phyloP scores from a whole-genome alignment of 2,797 vertebrate genomes.

The Jordanella pulchra region DNA sequence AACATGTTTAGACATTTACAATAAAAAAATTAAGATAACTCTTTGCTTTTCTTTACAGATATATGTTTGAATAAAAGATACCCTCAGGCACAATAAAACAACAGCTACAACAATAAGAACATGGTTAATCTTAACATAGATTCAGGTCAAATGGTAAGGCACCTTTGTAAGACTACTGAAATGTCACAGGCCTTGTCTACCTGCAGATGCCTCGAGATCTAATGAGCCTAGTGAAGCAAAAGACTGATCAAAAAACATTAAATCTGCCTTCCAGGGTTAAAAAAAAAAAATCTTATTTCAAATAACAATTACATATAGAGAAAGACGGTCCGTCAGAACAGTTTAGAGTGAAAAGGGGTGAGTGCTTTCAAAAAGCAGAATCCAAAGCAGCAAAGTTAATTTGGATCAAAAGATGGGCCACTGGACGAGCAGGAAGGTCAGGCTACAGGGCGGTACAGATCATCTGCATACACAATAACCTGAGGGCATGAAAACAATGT shows the following conservation, averaged over 20 bases:
- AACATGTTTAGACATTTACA: conserved; percentile 25
- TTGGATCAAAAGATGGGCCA: conserved; percentile 54
- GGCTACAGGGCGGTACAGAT: conserved; percentile 20
- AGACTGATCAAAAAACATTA: conserved; percentile 55
- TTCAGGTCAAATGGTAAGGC: conserved; percentile 47
- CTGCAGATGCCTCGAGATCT: conserved; percentile 50
- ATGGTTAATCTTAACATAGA: conserved; percentile 26
- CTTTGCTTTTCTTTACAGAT: conserved; percentile 20
- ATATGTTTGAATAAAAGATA: conserved; percentile 16
- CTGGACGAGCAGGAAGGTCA: conserved; percentile 52
- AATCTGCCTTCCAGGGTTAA: conserved; percentile 57
- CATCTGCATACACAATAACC: conserved; percentile 17
- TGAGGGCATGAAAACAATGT: conserved; percentile 25
- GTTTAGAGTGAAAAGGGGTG: conserved; percentile 50
- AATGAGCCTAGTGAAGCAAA: conserved; percentile 47
- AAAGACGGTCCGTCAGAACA: conserved; percentile 72
- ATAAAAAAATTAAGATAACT: not conserved
- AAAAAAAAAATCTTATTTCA: conserved; percentile 48
- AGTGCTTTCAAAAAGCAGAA: conserved; percentile 35
- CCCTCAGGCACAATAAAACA: conserved; percentile 10
- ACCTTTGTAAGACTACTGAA: conserved; percentile 39
- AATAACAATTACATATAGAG: conserved; percentile 69
- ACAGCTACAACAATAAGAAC: conserved; percentile 15
- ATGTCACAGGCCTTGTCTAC: conserved; percentile 58
- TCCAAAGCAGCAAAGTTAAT: conserved; percentile 53